These are phyloP conservation scores for Antheraea pernyi DNA, from an alignment of 1,140 invertebrate species.

Conservation along the genomic window DNA sequence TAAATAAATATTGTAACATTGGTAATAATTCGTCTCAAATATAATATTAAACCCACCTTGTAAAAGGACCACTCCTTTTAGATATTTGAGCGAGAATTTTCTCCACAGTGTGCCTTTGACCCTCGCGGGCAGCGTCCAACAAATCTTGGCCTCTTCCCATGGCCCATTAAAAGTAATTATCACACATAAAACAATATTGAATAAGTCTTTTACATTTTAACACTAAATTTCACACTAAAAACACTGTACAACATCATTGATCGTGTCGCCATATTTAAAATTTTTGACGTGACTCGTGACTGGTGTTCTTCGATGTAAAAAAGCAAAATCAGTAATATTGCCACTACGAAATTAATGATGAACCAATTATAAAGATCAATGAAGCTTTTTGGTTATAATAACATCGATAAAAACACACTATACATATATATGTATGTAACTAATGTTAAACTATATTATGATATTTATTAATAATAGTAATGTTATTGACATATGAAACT, in stretches of 20 bases:
- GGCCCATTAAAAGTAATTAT: slow-evolving; percentile 80
- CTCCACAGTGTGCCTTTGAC: slow-evolving; percentile 92
- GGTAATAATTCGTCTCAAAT: slow-evolving; percentile 32
- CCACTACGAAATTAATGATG: too few species aligned
- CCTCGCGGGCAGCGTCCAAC: slow-evolving; percentile 95
- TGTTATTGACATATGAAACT: too few species aligned
- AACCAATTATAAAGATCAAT: too few species aligned
- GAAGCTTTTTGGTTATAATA: too few species aligned
- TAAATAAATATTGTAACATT: neutral
- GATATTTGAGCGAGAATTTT: slow-evolving; percentile 94
- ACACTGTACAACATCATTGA: slow-evolving; percentile 87
- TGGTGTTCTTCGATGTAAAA: neutral
- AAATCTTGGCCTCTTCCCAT: slow-evolving; percentile 98
- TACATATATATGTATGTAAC: too few species aligned
- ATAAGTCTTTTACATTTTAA: slow-evolving; percentile 77
- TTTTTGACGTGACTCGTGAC: slow-evolving; percentile 38
- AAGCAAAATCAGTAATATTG: neutral
- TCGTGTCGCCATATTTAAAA: slow-evolving; percentile 85
- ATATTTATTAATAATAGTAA: too few species aligned
- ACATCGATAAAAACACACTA: too few species aligned
- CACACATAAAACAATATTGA: slow-evolving; percentile 70
- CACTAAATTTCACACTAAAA: slow-evolving; percentile 80
- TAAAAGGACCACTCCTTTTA: slow-evolving; percentile 94
- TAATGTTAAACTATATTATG: too few species aligned
- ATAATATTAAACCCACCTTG: slow-evolving; percentile 86